Percentiles rank a stretch among this genome's conserved stretches.
Conservation (phyloP, 2,797 vertebrate species). For the Delichon dasypus region DNA sequence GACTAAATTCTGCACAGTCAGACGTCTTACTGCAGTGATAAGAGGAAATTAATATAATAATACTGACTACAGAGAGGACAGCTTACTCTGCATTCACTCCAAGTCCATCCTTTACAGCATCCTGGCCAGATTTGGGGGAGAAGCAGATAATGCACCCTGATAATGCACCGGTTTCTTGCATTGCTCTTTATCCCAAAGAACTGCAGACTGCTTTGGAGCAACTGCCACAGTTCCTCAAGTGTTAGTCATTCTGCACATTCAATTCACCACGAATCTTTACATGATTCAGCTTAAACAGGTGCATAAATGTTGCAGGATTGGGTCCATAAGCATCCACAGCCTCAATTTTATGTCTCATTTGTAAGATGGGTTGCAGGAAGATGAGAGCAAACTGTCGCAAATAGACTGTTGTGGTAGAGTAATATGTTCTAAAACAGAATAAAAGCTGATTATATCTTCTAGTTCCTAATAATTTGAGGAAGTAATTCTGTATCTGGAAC, state of each 20-base stretch:
- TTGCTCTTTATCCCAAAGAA: background rate
- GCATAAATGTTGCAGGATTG: slow-evolving; percentile 49
- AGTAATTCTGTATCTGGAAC: slow-evolving; percentile 55
- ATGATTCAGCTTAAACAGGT: slow-evolving; percentile 59
- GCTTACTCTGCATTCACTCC: background rate
- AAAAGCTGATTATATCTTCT: slow-evolving; percentile 58
- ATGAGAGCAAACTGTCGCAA: slow-evolving; percentile 52
- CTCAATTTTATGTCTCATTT: slow-evolving; percentile 66
- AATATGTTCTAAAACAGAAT: slow-evolving; percentile 45
- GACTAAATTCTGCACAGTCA: background rate
- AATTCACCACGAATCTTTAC: background rate
- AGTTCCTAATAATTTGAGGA: slow-evolving; percentile 50
- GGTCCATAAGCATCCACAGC: slow-evolving; percentile 40
- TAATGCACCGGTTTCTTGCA: background rate
- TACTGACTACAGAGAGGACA: background rate
- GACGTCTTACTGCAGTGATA: background rate
- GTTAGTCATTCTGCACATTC: slow-evolving; percentile 8
- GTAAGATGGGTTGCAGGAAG: slow-evolving; percentile 61
- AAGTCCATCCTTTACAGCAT: background rate
- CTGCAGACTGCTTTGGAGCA: background rate
- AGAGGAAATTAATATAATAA: background rate
- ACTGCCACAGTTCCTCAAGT: background rate
- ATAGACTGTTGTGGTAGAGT: slow-evolving; percentile 48
- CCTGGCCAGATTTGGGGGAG: background rate
- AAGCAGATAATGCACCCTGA: background rate